Percentiles rank a stretch among this genome's conserved stretches.
phyloP scores from a whole-genome alignment of 1,140 invertebrate genomes.

The Cepaea nemoralis region DNA sequence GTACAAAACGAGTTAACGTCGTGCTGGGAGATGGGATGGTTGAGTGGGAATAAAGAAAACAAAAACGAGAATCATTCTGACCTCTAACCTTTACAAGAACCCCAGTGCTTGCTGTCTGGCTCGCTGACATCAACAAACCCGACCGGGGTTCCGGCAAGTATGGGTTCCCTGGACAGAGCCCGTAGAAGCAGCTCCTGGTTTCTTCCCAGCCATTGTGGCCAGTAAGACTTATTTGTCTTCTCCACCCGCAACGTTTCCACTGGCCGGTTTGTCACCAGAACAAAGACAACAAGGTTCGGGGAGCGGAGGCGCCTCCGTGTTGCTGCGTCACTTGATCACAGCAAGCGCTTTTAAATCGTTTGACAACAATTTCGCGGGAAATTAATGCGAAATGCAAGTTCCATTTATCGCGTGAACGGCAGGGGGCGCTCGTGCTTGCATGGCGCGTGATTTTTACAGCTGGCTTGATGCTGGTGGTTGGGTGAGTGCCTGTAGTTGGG shows the following conservation, averaged over 20 bases:
- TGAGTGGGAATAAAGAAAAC: too few relatives aligned
- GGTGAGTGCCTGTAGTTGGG: background rate
- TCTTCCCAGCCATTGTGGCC: background rate
- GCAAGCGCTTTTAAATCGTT: background rate
- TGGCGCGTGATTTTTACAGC: conserved; percentile 12
- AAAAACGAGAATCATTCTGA: too few relatives aligned
- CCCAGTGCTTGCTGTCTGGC: too few relatives aligned
- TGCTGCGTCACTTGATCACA: background rate
- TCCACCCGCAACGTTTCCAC: background rate
- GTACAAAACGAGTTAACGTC: too few relatives aligned
- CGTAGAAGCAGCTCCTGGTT: too few relatives aligned
- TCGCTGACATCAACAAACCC: too few relatives aligned
- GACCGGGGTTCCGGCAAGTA: too few relatives aligned
- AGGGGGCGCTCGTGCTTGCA: background rate
- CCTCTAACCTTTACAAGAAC: too few relatives aligned
- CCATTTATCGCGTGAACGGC: background rate
- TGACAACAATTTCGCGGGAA: background rate
- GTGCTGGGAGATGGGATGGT: too few relatives aligned
- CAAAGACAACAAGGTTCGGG: background rate
- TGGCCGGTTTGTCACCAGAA: background rate
- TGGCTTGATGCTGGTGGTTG: background rate
- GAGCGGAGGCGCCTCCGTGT: background rate
- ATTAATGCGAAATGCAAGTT: conserved; percentile 13
- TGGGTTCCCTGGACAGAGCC: too few relatives aligned
- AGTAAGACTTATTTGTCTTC: background rate